These are phyloP conservation scores for Acleris sparsana DNA, from an alignment of 2,888 invertebrate species.

Conservation along the genomic window DNA sequence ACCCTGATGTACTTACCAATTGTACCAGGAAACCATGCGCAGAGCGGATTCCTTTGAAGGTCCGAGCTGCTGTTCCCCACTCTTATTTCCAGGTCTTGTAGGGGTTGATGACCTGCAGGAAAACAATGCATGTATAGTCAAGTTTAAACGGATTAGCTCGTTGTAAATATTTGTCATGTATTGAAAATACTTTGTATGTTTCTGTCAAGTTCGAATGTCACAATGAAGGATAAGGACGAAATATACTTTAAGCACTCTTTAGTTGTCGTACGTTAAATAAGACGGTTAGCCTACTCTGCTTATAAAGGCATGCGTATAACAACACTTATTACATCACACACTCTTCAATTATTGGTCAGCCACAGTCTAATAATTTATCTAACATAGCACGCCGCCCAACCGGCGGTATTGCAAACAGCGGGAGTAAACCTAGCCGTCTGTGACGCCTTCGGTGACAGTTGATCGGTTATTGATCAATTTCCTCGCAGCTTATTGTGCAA, in stretches of 20 bases:
- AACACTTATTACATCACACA: neutral
- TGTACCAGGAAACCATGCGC: conserved; percentile 97
- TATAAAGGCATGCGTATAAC: too few species aligned
- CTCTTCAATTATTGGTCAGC: conserved; percentile 13
- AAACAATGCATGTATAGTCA: neutral
- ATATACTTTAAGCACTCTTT: too few species aligned
- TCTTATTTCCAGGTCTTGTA: conserved; percentile 94
- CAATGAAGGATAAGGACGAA: too few species aligned
- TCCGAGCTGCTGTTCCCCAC: conserved; percentile 96
- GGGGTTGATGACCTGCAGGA: conserved; percentile 89
- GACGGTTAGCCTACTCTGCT: too few species aligned
- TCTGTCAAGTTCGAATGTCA: too few species aligned
- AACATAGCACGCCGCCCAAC: neutral
- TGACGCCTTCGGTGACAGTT: conserved; percentile 14
- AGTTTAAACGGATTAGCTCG: neutral
- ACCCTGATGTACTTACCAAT: conserved; percentile 83
- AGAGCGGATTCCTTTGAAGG: conserved; percentile 93
- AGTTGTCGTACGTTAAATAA: too few species aligned
- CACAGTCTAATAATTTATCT: conserved; percentile 27
- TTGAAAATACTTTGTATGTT: too few species aligned
- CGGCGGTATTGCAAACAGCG: conserved; percentile 3
- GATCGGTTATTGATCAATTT: too few species aligned
- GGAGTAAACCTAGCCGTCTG: conserved; percentile 5
- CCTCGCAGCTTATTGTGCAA: too few species aligned
- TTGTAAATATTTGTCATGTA: too few species aligned